Evolutionary conservation across 2,888 invertebrate genomes (phyloP).

Genomic region (Cremastinae sp.): DNA sequence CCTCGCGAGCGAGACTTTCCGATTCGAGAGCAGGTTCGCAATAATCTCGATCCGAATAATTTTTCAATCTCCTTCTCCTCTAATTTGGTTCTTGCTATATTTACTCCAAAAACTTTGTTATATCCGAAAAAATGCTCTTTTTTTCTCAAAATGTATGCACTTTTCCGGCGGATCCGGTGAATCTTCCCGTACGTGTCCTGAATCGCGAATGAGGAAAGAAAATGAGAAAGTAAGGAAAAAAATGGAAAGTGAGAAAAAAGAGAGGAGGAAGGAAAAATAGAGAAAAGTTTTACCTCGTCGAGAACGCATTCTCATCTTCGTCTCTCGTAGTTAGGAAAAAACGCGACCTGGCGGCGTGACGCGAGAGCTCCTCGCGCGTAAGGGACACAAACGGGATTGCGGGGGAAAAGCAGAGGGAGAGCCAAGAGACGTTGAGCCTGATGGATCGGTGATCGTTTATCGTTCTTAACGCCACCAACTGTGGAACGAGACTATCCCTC

Average conservation of each 20-base stretch:
- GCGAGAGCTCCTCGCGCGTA: constrained; percentile 23
- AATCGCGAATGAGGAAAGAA: constrained; percentile 8
- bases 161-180: no score
- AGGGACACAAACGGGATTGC: constrained; percentile 8
- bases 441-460: constrained; percentile 80
- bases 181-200: no score
- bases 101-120: no score
- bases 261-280: constrained; percentile 21
- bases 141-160: constrained; percentile 5
- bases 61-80: no score
- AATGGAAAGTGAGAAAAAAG: constrained; percentile 1
- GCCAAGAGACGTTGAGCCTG: constrained; percentile 74
- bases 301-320: constrained; percentile 25
- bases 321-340: constrained; percentile 24
- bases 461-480: constrained; percentile 77
- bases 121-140: no score
- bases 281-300: constrained; percentile 46
- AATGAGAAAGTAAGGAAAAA: constrained; percentile 8
- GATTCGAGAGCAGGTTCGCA: background rate
- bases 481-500: constrained; percentile 9
- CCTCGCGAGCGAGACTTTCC: constrained; percentile 59
- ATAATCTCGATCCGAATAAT: background rate
- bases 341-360: constrained; percentile 17
- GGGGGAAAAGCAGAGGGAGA: constrained; percentile 26
- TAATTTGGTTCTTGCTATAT: no score